Evolutionary conservation across 2,888 invertebrate species (phyloP).

Genomic region (Molanna angustata): DNA sequence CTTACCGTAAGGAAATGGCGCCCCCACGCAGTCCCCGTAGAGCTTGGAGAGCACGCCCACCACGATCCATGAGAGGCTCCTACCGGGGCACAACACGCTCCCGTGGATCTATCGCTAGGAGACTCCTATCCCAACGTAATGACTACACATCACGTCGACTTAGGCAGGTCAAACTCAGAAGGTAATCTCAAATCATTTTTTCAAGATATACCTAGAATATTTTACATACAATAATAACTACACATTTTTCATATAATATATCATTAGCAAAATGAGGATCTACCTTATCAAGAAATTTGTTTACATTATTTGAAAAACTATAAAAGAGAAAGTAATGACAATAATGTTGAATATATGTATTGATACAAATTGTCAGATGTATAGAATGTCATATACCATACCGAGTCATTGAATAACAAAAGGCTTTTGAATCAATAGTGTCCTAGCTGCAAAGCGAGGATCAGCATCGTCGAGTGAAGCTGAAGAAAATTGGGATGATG

Average conservation of each 20-base stretch:
- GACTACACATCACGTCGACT: constrained; percentile 48
- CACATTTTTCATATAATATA: no score
- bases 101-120: constrained; percentile 44
- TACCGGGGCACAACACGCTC: constrained; percentile 57
- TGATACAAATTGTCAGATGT: no score
- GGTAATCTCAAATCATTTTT: constrained; percentile 41
- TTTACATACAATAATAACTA: no score
- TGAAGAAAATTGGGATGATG: constrained; percentile 36
- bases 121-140: constrained; percentile 44
- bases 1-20: constrained; percentile 43
- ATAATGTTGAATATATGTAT: no score
- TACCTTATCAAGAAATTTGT: no score
- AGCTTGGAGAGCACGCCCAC: constrained; percentile 46
- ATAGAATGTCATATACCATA: no score
- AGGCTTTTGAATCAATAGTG: constrained; percentile 27
- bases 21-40: constrained; percentile 50
- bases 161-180: constrained; percentile 52
- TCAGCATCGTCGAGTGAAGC: constrained; percentile 35
- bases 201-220: no score
- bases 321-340: no score
- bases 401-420: no score
- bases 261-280: no score
- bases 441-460: constrained; percentile 23
- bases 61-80: constrained; percentile 54
- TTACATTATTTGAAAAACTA: no score